Percentiles rank a stretch among this genome's conserved stretches.
phyloP scores from a whole-genome alignment of 2,797 vertebrate genomes.

The Acrocephalus scirpaceus region DNA sequence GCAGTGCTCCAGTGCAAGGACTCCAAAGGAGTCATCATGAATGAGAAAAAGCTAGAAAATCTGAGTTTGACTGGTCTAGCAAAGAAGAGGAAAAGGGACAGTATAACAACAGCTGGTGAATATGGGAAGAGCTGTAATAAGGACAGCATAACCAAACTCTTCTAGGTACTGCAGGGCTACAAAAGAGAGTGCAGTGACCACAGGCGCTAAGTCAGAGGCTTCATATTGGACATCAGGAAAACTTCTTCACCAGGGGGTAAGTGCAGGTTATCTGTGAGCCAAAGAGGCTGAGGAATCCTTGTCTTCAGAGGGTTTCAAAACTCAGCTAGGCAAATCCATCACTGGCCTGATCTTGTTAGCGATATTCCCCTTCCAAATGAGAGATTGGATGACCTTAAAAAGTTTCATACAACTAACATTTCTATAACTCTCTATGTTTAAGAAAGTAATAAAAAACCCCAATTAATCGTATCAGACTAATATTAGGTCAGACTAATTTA shows the following conservation, averaged over 20 bases:
- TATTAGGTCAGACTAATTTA: neutral
- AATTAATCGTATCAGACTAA: no score
- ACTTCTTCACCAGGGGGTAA: neutral
- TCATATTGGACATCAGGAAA: neutral
- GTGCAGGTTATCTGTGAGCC: neutral
- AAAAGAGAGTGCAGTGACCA: neutral
- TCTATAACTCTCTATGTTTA: neutral
- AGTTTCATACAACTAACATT: neutral
- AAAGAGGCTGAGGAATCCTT: neutral
- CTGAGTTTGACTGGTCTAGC: neutral
- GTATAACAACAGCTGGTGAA: rapidly evolving
- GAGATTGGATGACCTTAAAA: neutral
- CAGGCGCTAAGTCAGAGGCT: neutral
- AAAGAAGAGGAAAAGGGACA: neutral
- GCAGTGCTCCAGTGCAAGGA: neutral
- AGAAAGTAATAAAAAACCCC: neutral
- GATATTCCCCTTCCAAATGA: neutral
- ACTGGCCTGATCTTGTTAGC: neutral
- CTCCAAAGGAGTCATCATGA: rapidly evolving
- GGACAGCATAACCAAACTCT: neutral
- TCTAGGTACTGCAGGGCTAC: neutral
- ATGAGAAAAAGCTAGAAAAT: neutral
- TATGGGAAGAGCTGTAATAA: neutral
- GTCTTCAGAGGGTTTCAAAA: neutral
- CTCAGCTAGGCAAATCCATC: neutral